phyloP scores from a whole-genome alignment of 2,113 vertebrate genomes.

The Panthera leo region DNA sequence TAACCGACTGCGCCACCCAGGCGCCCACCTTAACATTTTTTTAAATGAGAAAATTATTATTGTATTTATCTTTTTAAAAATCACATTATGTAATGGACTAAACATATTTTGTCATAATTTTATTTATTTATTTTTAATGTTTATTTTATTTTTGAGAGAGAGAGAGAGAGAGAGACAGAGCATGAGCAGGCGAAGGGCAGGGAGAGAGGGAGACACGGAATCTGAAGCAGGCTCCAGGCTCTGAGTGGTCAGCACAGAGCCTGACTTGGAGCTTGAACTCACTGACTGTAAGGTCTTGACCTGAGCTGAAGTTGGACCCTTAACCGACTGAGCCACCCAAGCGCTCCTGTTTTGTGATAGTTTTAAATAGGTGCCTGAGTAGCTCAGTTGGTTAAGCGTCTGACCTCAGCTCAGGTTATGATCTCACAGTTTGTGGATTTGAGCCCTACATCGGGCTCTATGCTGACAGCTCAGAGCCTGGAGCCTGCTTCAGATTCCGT shows the following conservation, averaged over 20 bases:
- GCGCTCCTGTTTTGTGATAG: neutral
- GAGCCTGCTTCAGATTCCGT: too few relatives aligned
- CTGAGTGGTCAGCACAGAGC: too few relatives aligned
- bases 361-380: neutral
- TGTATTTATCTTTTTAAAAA: neutral
- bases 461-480: too few relatives aligned
- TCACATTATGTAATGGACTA: neutral
- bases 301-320: neutral
- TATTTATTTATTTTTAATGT: neutral
- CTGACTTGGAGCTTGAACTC: neutral
- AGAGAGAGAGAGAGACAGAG: neutral
- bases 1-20: too few relatives aligned
- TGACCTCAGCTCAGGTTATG: too few relatives aligned
- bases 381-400: too few relatives aligned
- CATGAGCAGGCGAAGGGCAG: neutral
- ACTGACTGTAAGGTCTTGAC: neutral
- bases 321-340: neutral
- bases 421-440: too few relatives aligned
- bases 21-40: neutral
- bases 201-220: neutral
- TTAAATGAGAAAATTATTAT: neutral
- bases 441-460: too few relatives aligned
- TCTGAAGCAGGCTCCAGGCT: neutral
- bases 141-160: neutral
- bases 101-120: constrained; percentile 23